Base-by-base conservation (phyloP, 2,113 vertebrate species). In the Paramormyrops kingsleyae region DNA sequence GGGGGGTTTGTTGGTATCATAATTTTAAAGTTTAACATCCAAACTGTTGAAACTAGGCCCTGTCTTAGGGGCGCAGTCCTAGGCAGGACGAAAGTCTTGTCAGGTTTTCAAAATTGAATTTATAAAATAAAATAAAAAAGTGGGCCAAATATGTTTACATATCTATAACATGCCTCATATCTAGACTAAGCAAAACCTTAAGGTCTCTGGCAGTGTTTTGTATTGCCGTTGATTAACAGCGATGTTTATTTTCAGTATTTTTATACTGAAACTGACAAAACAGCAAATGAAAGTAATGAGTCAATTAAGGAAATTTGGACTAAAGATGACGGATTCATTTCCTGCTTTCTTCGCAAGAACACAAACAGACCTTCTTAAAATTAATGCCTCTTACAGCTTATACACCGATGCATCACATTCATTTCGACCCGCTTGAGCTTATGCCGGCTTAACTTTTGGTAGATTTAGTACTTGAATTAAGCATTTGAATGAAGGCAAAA, bases 261-360 rank as follows among this genome's bases (percentile, higher is more conserved):
- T 89, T 92, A 74, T 87, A 52, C 50, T 52, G 50, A 52, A 85
- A 90, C 89, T 87, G 92, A 89, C 90, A 91, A 91, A 91, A 90
- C 49, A 86, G 84, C 90, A 84, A 70, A 89, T 87, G 80, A 52
- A 80, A 13, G 83, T 91, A 91, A 92, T 91, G 91, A 90, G 91
- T 91, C 92, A 91, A 91, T 91, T 92, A 91, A 90, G 87, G 44
- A 89, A 89, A 92, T 91, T 91, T 90, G 50, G 83, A 90, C 88
- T 91, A 89, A 87, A 35, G 49, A 91, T 87, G 90, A 91, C 90
- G 4, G 66, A 91, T 90, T 91, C 52, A 90, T 90, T 91, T 91
- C 91, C 92, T 50, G 62, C 44, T 89, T 35, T 85, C 49, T 50
- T 80, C 21, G 80, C 50, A 74, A 90, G 66, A 90, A 91, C 89